Evolutionary conservation across 1,140 invertebrate genomes (phyloP), one percentile per base, ranked within the genome.

Genomic region (Eupeodes corollae): DNA sequence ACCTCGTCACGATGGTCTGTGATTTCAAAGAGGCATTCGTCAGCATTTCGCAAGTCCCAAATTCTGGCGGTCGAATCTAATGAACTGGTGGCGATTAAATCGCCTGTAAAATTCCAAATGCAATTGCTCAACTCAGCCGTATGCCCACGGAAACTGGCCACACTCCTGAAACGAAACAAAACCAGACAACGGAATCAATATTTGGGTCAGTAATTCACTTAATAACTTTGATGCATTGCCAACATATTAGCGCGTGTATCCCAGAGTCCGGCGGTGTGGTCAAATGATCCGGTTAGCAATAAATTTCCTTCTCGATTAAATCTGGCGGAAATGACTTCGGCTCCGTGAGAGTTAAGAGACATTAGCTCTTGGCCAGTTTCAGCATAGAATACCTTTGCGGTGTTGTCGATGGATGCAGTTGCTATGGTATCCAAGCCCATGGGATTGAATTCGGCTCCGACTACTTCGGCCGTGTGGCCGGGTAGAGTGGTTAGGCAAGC

Each of bases 231-330:
- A 14, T 12, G 40, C n/a, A 13, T 13, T 44, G 68, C 74, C 69
- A 63, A 87, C 84, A 77, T 73, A 46, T 79, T 76, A 44, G 71
- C 74, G 50, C 83, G 76, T 5, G 76, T 77, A 63, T 88, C 85
- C 85, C 85, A 89, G 37, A 88, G 65, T 14, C 73, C 75, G 19
- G 86, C 77, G 9, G 82, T 86, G 35, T 79, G 76, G 61, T 89
- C 85, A 61, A 88, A 88, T 1, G 84, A 87, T 5, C 84, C 85
- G 0, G 84, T 87, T 42, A 88, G 75, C 15, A 88, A 57, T 49
- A 81, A 71, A 45, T 77, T 76, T 19, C 83, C 83, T 54, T 79
- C 76, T 5, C 77, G 76, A 50, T 79, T 83, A 56, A 86, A 87
- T 46, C 82, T 74, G 10, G 85, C 60, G 0, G 79, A 76, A 32